Evolutionary conservation across 2,888 invertebrate species (phyloP), one percentile per base, ranked within the genome.

Genomic region (Tetanocera ferruginea): DNA sequence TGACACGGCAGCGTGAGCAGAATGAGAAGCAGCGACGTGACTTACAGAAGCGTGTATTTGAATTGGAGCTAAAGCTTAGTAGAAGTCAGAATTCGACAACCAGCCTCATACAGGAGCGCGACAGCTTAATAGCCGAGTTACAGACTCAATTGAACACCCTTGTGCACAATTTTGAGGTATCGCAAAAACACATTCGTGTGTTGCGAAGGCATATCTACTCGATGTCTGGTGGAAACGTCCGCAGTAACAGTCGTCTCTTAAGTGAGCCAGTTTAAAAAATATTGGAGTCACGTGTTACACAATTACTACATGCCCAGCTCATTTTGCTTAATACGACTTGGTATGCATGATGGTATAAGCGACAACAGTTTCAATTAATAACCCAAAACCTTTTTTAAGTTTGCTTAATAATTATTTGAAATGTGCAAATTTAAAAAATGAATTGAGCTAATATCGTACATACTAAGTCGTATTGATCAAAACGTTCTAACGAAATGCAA

Each of bases 161-260:
- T 14, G 88, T 88, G 8, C 86, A 87, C 76, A 89, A 88, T 71
- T 90, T 90, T 60, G 89, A 89, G 78, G 86, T 88, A 5, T 89
- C 89, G 2, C 89, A 90, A 83, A 88, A 87, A 73, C 89, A 90
- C 77, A 89, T 90, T 52, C 86, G 88, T 3, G 85, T 87, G 0
- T 81, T 90, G 2, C 85, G 89, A 4, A 83, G 86, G 14, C 89
- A 90, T 76, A 88, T 90, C 70, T 87, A 88, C 71, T 84, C 86
- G 17, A 86, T 87, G 84, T 84, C 86, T 73, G 80, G 83, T 37
- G 81, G 80, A 11, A 82, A 78, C 78, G 76, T 72, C 76, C 78
- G 80, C n/a, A 75, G 76, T 71, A 76, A 70, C 31, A 74, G 76
- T 72, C 55, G 23, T 51, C 49, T 76, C 34, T 57, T 80, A 55